Evolutionary conservation across 2,888 invertebrate genomes (phyloP).

Genomic region (Melikaiella ostensackeni): DNA sequence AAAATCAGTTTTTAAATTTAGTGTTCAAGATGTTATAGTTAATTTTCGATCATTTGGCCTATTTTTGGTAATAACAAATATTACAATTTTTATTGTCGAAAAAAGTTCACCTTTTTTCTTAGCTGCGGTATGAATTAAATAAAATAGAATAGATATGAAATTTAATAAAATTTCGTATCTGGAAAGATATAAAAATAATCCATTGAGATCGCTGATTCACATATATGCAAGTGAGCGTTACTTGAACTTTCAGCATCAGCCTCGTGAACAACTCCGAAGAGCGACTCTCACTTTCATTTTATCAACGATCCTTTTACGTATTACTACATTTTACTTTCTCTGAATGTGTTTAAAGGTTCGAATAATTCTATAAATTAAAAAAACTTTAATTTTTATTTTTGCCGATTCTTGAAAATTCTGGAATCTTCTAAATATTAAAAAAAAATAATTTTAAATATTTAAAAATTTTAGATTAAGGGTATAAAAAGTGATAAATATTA

Average conservation of each 20-base stretch:
- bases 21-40: too few species aligned
- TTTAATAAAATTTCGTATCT: not conserved
- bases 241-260: conserved; percentile 17
- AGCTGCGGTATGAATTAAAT: too few species aligned
- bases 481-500: too few species aligned
- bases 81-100: too few species aligned
- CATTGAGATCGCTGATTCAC: not conserved
- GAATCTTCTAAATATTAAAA: not conserved
- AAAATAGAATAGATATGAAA: too few species aligned
- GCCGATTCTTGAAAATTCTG: not conserved
- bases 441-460: too few species aligned
- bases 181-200: not conserved
- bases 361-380: not conserved
- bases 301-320: not conserved
- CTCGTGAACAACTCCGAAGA: not conserved
- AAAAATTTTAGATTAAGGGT: too few species aligned
- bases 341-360: not conserved
- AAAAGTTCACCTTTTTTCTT: too few species aligned
- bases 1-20: too few species aligned
- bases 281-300: conserved; percentile 30
- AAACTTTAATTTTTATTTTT: not conserved
- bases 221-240: not conserved
- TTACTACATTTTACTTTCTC: not conserved
- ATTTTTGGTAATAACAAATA: too few species aligned
- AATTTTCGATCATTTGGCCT: too few species aligned